Conservation (phyloP, 1,140 invertebrate species). For the Hestina assimilis region DNA sequence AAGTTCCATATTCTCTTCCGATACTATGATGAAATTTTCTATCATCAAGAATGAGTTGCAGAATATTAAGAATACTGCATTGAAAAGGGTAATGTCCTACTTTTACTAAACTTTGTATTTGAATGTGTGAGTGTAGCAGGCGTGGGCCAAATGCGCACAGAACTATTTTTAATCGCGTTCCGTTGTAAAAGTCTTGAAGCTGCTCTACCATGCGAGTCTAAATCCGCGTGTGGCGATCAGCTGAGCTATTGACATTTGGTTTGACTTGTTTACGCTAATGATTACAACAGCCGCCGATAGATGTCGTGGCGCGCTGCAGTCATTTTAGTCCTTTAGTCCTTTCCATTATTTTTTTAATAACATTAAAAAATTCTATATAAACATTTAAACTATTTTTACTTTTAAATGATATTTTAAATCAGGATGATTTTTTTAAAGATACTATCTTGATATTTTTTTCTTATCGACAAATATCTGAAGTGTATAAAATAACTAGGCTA, state of each 20-base stretch:
- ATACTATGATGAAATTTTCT: slow-evolving; percentile 98
- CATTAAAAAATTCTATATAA: background rate
- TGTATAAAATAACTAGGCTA: background rate
- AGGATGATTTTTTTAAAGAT: background rate
- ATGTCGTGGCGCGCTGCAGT: slow-evolving; percentile 46
- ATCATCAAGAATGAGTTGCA: slow-evolving; percentile 98
- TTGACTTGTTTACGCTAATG: slow-evolving; percentile 69
- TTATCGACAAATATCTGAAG: background rate
- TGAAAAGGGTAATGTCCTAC: slow-evolving; percentile 91
- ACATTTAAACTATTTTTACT: background rate
- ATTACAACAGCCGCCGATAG: slow-evolving; percentile 46
- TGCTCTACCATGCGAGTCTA: slow-evolving; percentile 39
- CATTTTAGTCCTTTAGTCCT: background rate
- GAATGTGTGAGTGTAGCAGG: slow-evolving; percentile 47
- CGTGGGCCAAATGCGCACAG: slow-evolving; percentile 70
- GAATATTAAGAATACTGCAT: slow-evolving; percentile 97
- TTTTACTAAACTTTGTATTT: slow-evolving; percentile 49
- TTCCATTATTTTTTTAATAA: background rate
- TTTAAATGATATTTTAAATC: background rate
- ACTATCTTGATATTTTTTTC: background rate
- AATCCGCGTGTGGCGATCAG: slow-evolving; percentile 65
- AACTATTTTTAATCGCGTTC: slow-evolving; percentile 71
- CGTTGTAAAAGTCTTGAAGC: slow-evolving; percentile 50
- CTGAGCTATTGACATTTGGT: slow-evolving; percentile 71
- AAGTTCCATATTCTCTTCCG: slow-evolving; percentile 95